A percentile compares a stretch with the other conserved stretches of the same genome.
These are phyloP conservation scores for Linnaemya tessellans DNA, from an alignment of 2,888 invertebrate genomes.

Conservation along the genomic window DNA sequence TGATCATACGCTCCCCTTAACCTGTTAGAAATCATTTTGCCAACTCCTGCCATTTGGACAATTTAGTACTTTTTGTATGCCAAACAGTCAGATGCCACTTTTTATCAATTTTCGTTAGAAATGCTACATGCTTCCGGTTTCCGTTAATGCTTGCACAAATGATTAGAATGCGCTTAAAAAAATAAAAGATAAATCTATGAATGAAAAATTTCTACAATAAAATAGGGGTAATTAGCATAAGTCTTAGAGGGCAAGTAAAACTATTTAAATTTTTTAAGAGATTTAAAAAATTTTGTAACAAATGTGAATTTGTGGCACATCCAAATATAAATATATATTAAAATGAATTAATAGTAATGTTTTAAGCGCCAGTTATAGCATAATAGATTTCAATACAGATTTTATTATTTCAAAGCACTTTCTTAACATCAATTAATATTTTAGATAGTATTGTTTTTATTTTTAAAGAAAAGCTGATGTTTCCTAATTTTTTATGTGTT, in stretches of 20 bases:
- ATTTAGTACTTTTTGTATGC: constrained; percentile 33
- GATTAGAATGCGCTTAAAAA: constrained; percentile 27
- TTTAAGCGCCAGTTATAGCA: too few relatives aligned
- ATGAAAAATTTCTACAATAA: constrained; percentile 3
- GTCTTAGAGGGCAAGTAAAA: not conserved
- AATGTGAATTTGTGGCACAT: too few relatives aligned
- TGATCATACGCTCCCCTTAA: not conserved
- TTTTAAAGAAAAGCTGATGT: too few relatives aligned
- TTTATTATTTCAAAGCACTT: too few relatives aligned
- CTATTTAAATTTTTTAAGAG: not conserved
- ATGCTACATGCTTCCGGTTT: constrained; percentile 68
- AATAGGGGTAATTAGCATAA: constrained; percentile 58
- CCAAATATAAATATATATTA: too few relatives aligned
- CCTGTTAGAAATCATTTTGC: constrained; percentile 11
- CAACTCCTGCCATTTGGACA: constrained; percentile 4
- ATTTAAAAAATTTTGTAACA: too few relatives aligned
- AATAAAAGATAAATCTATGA: constrained; percentile 15
- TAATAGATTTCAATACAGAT: too few relatives aligned
- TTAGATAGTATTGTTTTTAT: too few relatives aligned
- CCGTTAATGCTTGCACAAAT: constrained; percentile 58
- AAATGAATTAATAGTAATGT: too few relatives aligned
- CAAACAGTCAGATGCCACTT: constrained; percentile 49
- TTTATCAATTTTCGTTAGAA: constrained; percentile 45
- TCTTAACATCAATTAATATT: too few relatives aligned
- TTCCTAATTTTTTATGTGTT: too few relatives aligned